Base-by-base conservation (phyloP, 2,113 vertebrate genomes). In the Macquaria australasica region DNA sequence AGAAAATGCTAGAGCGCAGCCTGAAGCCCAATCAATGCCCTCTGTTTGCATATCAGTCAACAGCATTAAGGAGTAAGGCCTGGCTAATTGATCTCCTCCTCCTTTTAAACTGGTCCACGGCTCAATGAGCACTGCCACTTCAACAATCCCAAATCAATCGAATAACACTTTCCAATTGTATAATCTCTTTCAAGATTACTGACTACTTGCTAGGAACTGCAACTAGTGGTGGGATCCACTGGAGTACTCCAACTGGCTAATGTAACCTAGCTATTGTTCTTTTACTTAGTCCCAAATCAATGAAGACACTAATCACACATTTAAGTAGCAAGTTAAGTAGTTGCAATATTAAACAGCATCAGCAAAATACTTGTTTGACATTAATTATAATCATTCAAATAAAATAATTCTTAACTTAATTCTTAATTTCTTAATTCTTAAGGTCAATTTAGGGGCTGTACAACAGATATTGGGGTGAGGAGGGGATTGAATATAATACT, bases 21-120 rank as follows among this genome's bases (percentile, higher is more conserved):
- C 79, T 51, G 55, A 55, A 70, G 63, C 72, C 60, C 53, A 71
- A 93, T 93, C 93, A 73, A 91, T 93, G 87, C 64, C 85, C 63
- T 86, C 62, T 73, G 84, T 87, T 90, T 90, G 86, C 75, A 91
- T 89, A 93, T 88, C 77, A 91, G 82, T 93, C 86, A 86, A 87
- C 87, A 80, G 85, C 71, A 71, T 89, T 79, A 88, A 34, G 89
- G 85, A 89, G 72, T 66, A 89, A 87, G 78, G 87, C 83, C 82
- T 50, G 45, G 59, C 81, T 90, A 91, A 93, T 93, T 93, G 87
- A 95, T 93, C 83, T 77, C 77, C 84, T 86, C 83, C 89, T 80
- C 58, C 77, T 72, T 84, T 83, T 86, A 66, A 86, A 88, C 67
- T 20, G 58, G 39, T 74, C 62, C 2, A 5, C 15, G 31, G 89